Evolutionary conservation across 2,888 invertebrate genomes (phyloP).

Genomic region (Antheraea yamamai): DNA sequence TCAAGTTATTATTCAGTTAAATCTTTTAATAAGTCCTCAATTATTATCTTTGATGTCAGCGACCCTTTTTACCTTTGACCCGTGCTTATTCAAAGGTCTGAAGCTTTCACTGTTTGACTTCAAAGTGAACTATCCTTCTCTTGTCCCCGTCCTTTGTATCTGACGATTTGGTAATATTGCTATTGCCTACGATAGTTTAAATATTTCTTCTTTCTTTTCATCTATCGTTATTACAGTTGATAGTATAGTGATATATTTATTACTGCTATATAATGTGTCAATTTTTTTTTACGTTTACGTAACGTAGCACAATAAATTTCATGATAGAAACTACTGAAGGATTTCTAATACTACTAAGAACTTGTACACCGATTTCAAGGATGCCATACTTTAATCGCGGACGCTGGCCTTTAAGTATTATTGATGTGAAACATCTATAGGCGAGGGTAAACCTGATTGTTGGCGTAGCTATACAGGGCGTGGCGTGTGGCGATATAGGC

Average conservation of each 20-base stretch:
- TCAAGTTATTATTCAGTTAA: constrained; percentile 26
- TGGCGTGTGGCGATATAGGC: no score
- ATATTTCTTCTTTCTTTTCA: constrained; percentile 8
- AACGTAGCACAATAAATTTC: no score
- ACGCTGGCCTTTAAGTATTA: not conserved
- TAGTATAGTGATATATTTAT: not conserved
- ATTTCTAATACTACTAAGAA: not conserved
- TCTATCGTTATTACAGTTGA: not conserved
- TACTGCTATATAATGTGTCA: not conserved
- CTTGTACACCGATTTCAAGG: not conserved
- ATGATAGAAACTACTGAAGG: no score
- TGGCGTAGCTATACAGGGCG: no score
- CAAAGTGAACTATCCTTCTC: constrained; percentile 68
- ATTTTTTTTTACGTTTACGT: not conserved
- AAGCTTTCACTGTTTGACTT: constrained; percentile 55
- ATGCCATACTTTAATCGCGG: not conserved
- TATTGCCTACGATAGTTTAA: not conserved
- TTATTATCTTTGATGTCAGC: constrained; percentile 71
- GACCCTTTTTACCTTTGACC: constrained; percentile 73
- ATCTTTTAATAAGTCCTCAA: constrained; percentile 60
- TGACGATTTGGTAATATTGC: constrained; percentile 32
- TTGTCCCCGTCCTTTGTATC: constrained; percentile 47
- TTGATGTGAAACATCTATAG: not conserved
- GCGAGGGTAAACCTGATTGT: no score
- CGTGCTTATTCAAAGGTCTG: constrained; percentile 56